Evolutionary conservation across 2,113 vertebrate species (phyloP).

Genomic region (Spilogale gracilis): DNA sequence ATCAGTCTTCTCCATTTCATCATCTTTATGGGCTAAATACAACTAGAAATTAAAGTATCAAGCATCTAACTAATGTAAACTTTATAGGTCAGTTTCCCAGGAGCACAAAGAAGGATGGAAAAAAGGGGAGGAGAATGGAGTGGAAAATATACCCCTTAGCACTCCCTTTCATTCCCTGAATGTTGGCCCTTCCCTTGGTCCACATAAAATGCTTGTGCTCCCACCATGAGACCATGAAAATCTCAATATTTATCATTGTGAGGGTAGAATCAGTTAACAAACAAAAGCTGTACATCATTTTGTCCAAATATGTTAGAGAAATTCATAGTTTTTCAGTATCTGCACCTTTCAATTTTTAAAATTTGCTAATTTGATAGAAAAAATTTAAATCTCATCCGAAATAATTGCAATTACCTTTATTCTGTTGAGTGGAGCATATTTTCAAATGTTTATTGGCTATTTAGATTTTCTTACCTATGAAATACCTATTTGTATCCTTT

Average conservation of each 20-base stretch:
- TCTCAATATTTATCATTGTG: background rate
- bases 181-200: background rate
- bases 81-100: too few relatives aligned
- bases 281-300: background rate
- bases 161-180: background rate
- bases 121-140: background rate
- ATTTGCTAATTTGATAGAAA: background rate
- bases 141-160: background rate
- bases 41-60: background rate
- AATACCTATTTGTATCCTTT: background rate
- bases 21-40: background rate
- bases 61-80: background rate
- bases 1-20: background rate
- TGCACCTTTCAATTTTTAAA: background rate
- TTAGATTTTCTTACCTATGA: background rate
- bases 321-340: background rate
- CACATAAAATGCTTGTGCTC: background rate
- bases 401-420: background rate
- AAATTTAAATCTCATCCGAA: background rate
- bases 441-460: background rate
- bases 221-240: background rate
- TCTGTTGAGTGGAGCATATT: background rate
- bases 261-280: background rate
- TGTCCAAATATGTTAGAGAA: background rate
- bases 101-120: background rate